phyloP scores from a whole-genome alignment of 2,113 vertebrate species.

The Salvelinus fontinalis region DNA sequence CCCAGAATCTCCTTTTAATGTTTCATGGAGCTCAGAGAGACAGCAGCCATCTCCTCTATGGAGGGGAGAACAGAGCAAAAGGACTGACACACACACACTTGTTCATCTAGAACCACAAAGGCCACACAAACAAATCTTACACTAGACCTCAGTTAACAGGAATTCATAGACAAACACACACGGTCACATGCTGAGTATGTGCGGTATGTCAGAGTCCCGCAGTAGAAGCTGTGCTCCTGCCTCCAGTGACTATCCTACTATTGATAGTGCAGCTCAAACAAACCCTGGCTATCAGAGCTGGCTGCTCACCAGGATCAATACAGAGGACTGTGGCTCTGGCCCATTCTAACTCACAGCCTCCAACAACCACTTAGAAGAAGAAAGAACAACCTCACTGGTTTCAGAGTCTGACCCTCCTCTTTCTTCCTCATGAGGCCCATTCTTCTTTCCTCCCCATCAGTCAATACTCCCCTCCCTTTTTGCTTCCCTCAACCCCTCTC shows the following conservation, averaged over 20 bases:
- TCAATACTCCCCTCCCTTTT: neutral
- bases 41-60: slow-evolving; percentile 18
- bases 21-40: slow-evolving; percentile 37
- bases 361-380: neutral
- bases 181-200: neutral
- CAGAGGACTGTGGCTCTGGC: neutral
- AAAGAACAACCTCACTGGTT: neutral
- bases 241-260: slow-evolving; percentile 39
- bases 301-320: slow-evolving; percentile 24
- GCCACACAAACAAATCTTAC: neutral
- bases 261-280: slow-evolving; percentile 36
- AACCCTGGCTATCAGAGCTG: slow-evolving; percentile 21
- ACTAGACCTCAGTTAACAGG: neutral
- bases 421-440: neutral
- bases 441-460: neutral
- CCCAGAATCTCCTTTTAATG: slow-evolving; percentile 35
- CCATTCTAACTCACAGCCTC: too few relatives aligned
- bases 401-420: neutral
- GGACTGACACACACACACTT: neutral
- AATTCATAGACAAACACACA: neutral
- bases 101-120: neutral
- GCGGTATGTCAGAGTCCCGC: slow-evolving; percentile 14
- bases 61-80: neutral
- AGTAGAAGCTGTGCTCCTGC: slow-evolving; percentile 16
- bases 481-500: neutral